Percentiles rank a stretch among this genome's conserved stretches.
phyloP scores from a whole-genome alignment of 2,113 vertebrate species.

The Candoia aspera region DNA sequence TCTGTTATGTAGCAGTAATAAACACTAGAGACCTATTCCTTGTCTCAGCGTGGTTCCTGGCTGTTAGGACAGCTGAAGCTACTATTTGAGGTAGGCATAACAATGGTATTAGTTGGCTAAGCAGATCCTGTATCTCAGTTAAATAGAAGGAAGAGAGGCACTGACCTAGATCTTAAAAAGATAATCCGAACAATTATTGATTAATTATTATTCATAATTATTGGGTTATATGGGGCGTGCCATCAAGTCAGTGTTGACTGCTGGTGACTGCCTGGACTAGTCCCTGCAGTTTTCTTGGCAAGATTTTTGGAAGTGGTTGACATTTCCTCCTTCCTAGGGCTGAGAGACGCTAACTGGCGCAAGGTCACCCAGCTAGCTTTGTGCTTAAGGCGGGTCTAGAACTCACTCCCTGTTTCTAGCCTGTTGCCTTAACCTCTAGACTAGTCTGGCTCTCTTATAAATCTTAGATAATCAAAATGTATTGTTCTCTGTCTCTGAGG shows the following conservation, averaged over 20 bases:
- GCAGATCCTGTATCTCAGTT: neutral
- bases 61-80: no score
- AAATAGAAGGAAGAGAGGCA: neutral
- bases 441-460: neutral
- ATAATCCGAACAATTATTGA: no score
- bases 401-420: neutral
- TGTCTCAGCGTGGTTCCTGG: no score
- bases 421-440: neutral
- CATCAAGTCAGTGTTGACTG: neutral
- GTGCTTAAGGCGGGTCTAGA: neutral
- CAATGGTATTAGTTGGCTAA: neutral
- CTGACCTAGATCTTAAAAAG: neutral
- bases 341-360: neutral
- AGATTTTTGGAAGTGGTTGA: neutral
- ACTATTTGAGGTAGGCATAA: neutral
- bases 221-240: neutral
- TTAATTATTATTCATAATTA: neutral
- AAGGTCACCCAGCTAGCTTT: neutral
- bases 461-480: neutral
- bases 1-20: no score
- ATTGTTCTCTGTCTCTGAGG: neutral
- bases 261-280: neutral
- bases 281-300: neutral
- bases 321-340: neutral
- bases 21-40: no score